Conservation (phyloP, 2,797 vertebrate species). For the Glyptemys insculpta region DNA sequence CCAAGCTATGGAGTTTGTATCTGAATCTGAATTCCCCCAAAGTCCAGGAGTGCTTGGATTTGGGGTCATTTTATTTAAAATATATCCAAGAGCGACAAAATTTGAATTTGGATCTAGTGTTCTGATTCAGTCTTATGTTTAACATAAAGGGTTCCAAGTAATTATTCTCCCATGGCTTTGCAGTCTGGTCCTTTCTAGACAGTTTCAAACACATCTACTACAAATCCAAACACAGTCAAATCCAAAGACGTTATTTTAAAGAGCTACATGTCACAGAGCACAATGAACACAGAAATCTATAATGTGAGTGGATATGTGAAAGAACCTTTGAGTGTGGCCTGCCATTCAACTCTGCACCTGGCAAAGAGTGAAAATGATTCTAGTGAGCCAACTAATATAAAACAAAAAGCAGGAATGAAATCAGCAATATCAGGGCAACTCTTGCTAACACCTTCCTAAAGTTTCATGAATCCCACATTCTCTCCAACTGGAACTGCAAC, state of each 20-base stretch:
- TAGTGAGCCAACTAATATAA: constrained; percentile 71
- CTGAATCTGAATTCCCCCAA: constrained; percentile 40
- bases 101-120: neutral
- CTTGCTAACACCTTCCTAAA: constrained; percentile 62
- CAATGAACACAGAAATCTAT: constrained; percentile 75
- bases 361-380: constrained; percentile 74
- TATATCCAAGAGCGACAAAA: neutral
- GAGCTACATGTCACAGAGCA: constrained; percentile 74
- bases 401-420: constrained; percentile 73
- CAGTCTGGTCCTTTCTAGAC: constrained; percentile 48
- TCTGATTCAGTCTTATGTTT: constrained; percentile 31
- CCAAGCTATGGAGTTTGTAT: neutral
- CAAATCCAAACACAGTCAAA: constrained; percentile 51
- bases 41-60: constrained; percentile 9
- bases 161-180: constrained; percentile 43
- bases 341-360: constrained; percentile 80
- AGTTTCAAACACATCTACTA: constrained; percentile 57
- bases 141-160: constrained; percentile 39
- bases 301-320: constrained; percentile 77
- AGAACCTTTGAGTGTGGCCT: constrained; percentile 78
- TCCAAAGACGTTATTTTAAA: constrained; percentile 67
- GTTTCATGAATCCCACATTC: constrained; percentile 65
- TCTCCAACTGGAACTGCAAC: constrained; percentile 50
- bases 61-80: constrained; percentile 43
- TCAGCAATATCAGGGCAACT: constrained; percentile 76